Evolutionary conservation across 2,888 invertebrate genomes (phyloP).

Genomic region (Folsomia candida): DNA sequence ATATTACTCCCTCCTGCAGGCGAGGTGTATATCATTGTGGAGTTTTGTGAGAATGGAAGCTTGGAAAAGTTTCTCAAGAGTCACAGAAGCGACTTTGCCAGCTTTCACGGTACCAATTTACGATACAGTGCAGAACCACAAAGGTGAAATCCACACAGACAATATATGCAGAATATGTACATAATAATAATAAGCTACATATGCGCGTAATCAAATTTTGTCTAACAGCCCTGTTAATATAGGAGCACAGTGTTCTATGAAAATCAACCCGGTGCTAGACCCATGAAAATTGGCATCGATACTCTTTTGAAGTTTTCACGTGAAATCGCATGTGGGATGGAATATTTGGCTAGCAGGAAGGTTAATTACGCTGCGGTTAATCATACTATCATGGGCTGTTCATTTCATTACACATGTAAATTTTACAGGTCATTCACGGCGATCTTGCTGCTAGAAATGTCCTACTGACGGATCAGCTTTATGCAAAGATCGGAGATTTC

Average conservation of each 20-base stretch:
- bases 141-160: background rate
- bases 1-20: background rate
- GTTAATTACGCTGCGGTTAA: background rate
- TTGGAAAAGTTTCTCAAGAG: constrained; percentile 5
- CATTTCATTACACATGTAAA: background rate
- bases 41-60: constrained; percentile 17
- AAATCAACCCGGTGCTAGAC: background rate
- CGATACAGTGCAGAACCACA: constrained; percentile 10
- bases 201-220: background rate
- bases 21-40: constrained; percentile 10
- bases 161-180: too few relatives aligned
- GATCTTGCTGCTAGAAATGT: constrained; percentile 15
- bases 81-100: background rate
- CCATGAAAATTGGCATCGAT: background rate
- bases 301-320: constrained; percentile 1
- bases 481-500: constrained; percentile 18
- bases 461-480: background rate
- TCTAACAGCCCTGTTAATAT: background rate
- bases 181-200: background rate
- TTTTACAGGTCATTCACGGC: background rate
- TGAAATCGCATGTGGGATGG: constrained; percentile 15
- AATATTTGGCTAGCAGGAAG: constrained; percentile 15
- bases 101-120: background rate
- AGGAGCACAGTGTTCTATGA: constrained; percentile 6
- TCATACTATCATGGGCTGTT: background rate